Conservation (phyloP, 2,113 vertebrate genomes). For the Taxidea taxus region DNA sequence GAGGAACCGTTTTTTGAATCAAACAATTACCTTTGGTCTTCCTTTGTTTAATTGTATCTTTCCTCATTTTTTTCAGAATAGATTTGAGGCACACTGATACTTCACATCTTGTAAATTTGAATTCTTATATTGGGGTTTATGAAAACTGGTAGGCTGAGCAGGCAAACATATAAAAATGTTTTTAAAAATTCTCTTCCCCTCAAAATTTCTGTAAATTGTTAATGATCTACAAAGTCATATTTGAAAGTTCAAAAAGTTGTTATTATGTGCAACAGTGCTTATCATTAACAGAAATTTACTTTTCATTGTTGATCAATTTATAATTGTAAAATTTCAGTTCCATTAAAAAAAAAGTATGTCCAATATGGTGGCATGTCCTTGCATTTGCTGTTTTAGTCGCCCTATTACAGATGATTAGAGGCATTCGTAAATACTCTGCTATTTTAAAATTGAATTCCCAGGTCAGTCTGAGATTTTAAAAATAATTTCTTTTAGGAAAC, state of each 20-base stretch:
- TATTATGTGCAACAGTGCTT: not conserved
- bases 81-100: not conserved
- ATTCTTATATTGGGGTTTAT: conserved; percentile 27
- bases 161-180: not conserved
- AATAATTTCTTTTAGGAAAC: not conserved
- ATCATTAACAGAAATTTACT: not conserved
- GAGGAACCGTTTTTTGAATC: not conserved
- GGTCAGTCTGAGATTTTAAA: not conserved
- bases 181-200: not conserved
- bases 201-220: conserved; percentile 3
- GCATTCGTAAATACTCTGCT: conserved; percentile 1
- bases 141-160: not conserved
- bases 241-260: not conserved
- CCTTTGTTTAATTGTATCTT: not conserved
- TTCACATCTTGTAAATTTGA: not conserved
- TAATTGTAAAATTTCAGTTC: not conserved
- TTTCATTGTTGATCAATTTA: not conserved
- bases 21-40: not conserved
- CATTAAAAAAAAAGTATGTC: not conserved
- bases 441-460: conserved; percentile 48
- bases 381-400: not conserved
- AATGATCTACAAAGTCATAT: not conserved
- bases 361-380: not conserved
- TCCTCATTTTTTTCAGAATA: not conserved
- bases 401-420: not conserved